Percentiles rank a stretch among this genome's conserved stretches.
These are phyloP conservation scores for Panopea generosa DNA, from an alignment of 2,888 invertebrate genomes.

Conservation along the genomic window DNA sequence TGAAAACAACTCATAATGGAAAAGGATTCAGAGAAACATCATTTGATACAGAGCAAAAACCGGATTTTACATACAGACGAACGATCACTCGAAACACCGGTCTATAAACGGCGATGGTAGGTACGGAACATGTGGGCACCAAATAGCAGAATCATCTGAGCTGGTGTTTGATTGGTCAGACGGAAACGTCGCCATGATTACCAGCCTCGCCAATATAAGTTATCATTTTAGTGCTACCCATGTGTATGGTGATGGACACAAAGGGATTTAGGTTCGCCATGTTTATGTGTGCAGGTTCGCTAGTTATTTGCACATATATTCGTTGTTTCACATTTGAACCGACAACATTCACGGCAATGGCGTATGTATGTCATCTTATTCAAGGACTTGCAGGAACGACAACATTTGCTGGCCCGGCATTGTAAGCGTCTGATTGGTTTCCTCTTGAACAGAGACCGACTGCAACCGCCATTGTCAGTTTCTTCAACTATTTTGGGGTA, in stretches of 20 bases:
- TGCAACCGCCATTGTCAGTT: conserved; percentile 68
- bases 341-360: conserved; percentile 47
- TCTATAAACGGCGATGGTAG: conserved; percentile 66
- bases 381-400: conserved; percentile 85
- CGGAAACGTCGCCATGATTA: conserved; percentile 81
- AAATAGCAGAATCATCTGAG: conserved; percentile 45
- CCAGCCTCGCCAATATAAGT: conserved; percentile 84
- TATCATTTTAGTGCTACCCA: conserved; percentile 81
- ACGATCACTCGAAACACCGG: too few relatives aligned
- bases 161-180: conserved; percentile 82
- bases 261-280: conserved; percentile 76
- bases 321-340: conserved; percentile 44
- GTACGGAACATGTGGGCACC: conserved; percentile 85
- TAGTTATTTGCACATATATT: conserved; percentile 22
- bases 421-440: conserved; percentile 86
- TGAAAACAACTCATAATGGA: too few relatives aligned
- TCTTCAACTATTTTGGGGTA: conserved; percentile 44
- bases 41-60: too few relatives aligned
- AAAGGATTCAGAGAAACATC: too few relatives aligned
- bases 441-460: conserved; percentile 85
- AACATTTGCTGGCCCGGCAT: conserved; percentile 83
- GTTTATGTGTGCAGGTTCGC: conserved; percentile 29
- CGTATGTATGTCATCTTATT: conserved; percentile 83
- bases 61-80: too few relatives aligned
- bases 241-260: conserved; percentile 83